These are phyloP conservation scores for Allobates femoralis DNA, from an alignment of 2,797 vertebrate species.

Conservation along the genomic window DNA sequence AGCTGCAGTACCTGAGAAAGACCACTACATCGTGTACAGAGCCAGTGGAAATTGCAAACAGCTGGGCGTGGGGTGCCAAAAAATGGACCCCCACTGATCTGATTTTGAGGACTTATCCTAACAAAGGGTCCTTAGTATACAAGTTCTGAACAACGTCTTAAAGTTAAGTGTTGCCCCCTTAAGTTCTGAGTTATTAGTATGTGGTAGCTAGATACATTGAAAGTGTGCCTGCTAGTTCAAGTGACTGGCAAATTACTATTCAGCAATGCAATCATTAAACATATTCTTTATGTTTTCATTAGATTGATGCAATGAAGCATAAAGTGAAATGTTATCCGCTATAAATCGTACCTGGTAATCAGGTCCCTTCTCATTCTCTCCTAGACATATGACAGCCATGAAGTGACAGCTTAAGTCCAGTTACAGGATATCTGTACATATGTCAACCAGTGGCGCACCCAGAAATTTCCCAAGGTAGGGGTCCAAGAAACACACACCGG, in stretches of 20 bases:
- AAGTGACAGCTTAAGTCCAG: not conserved
- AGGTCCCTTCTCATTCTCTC: not conserved
- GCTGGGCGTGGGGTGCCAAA: too few relatives aligned
- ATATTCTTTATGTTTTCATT: not conserved
- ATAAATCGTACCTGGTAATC: not conserved
- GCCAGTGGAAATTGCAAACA: too few relatives aligned
- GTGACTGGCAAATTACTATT: not conserved
- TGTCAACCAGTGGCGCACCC: not conserved
- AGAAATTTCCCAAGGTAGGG: too few relatives aligned
- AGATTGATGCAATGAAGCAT: constrained; percentile 3
- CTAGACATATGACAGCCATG: not conserved
- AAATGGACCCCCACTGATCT: too few relatives aligned
- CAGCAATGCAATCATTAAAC: not conserved
- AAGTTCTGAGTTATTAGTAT: not conserved
- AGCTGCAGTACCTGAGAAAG: too few relatives aligned
- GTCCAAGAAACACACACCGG: too few relatives aligned
- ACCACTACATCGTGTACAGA: too few relatives aligned
- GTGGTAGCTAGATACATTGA: not conserved
- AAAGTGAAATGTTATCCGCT: not conserved
- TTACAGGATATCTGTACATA: not conserved
- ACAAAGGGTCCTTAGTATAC: too few relatives aligned
- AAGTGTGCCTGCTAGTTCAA: too few relatives aligned
- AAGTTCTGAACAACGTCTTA: not conserved
- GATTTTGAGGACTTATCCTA: too few relatives aligned
- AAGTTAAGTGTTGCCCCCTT: not conserved